Evolutionary conservation across 2,113 vertebrate genomes (phyloP), one percentile per base, ranked within the genome.

Genomic region (Alaudala cheleensis): DNA sequence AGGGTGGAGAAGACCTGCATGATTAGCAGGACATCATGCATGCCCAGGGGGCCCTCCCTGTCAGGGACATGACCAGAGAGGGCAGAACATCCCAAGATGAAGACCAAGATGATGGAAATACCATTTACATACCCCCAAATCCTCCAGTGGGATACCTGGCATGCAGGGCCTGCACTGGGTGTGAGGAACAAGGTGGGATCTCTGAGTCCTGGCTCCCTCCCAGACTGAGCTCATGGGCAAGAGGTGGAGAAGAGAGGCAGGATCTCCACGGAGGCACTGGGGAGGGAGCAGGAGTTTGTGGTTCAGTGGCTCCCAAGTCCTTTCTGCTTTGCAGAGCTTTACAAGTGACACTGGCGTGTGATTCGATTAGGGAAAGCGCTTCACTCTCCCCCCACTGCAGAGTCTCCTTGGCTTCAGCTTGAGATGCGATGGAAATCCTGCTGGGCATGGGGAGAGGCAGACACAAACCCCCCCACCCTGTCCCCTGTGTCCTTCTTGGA

Each of bases 241-340:
- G 42, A 90, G 51, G 34, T 0, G 9, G 50, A 45, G 56, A 44
- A 22, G 22, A 88, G 81, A 92, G 64, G 53, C 56, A 66, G 22
- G n/a, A 62, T 37, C 60, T 64, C 50, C 2, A 2, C 0, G 1
- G 54, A 45, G 62, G 37, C 12, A 1, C 66, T 14, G 71, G 58
- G 45, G 73, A 85, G 34, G 81, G 31, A 81, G 62, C 21, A 1
- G 45, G 40, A 21, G 26, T 92, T 96, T 87, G 91, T 92, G 82
- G 86, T 96, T 96, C 95, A 93, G 80, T 44, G 76, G 82, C 73
- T 97, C 28, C 70, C 39, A 19, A 92, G 81, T 83, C 86, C 88
- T 78, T 96, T 97, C 95, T 96, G 95, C 95, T 95, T 95, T 97
- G 90, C 88, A 64, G 96, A 93, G 91, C 95, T 96, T 97, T 81